Evolutionary conservation across 1,140 invertebrate genomes (phyloP).

Genomic region (Scaptomyza graminum): DNA sequence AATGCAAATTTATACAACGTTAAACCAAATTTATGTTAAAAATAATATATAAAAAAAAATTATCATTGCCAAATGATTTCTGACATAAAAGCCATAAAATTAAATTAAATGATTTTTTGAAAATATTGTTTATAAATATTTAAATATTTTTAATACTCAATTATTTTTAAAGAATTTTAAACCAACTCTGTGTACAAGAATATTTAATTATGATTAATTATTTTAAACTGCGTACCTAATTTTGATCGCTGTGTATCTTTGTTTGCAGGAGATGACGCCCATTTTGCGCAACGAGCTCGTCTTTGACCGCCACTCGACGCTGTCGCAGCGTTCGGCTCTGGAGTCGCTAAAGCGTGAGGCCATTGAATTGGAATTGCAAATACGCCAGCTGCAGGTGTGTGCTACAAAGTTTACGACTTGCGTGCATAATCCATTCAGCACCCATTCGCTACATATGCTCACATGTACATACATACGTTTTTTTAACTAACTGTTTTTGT

Average conservation of each 20-base stretch:
- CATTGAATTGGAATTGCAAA: slow-evolving; percentile 92
- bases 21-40: too few species aligned
- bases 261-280: slow-evolving; percentile 86
- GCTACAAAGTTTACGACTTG: not conserved
- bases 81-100: too few species aligned
- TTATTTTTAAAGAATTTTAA: too few species aligned
- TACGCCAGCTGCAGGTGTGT: slow-evolving; percentile 89
- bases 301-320: slow-evolving; percentile 90
- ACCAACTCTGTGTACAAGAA: not conserved
- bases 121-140: too few species aligned
- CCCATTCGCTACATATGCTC: not conserved
- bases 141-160: too few species aligned
- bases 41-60: too few species aligned
- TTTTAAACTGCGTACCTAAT: not conserved
- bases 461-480: slow-evolving; percentile 4
- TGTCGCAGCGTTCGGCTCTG: slow-evolving; percentile 89
- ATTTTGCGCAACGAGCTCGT: slow-evolving; percentile 93
- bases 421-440: not conserved
- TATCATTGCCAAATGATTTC: too few species aligned
- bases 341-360: slow-evolving; percentile 92
- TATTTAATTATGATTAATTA: not conserved
- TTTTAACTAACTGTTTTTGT: not conserved
- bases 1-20: too few species aligned
- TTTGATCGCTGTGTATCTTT: slow-evolving; percentile 8
- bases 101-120: too few species aligned